A percentile compares a stretch with the other conserved stretches of the same genome.
These are phyloP conservation scores for Mythimna impura DNA, from an alignment of 2,888 invertebrate species.

Conservation along the genomic window DNA sequence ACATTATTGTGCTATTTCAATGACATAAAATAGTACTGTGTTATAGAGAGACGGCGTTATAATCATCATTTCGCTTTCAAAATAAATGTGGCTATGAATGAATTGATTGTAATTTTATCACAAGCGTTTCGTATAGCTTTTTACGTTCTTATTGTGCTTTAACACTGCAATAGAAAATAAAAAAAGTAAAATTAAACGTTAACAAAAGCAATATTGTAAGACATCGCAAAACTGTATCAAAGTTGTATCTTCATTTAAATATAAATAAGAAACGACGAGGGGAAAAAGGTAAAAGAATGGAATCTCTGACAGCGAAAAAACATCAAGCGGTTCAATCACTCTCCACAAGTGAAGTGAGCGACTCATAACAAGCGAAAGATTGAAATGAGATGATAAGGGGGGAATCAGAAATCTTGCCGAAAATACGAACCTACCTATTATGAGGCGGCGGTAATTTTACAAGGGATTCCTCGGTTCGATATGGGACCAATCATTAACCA, in stretches of 20 bases:
- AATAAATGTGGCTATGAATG: neutral
- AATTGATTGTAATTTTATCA: constrained; percentile 1
- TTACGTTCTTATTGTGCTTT: neutral
- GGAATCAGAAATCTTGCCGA: constrained; percentile 88
- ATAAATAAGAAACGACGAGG: constrained; percentile 72
- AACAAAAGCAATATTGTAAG: constrained; percentile 49
- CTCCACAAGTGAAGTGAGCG: constrained; percentile 78
- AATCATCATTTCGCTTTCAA: constrained; percentile 12
- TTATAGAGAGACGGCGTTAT: neutral
- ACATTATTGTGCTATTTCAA: constrained; percentile 4
- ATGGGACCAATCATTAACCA: constrained; percentile 87
- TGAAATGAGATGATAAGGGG: constrained; percentile 87
- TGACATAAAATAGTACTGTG: neutral
- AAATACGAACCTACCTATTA: constrained; percentile 87
- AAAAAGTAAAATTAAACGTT: constrained; percentile 32
- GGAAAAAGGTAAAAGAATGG: constrained; percentile 72
- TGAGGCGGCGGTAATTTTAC: constrained; percentile 87
- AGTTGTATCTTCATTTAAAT: constrained; percentile 75
- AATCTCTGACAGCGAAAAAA: constrained; percentile 76
- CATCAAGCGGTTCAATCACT: constrained; percentile 82
- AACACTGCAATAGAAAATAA: constrained; percentile 5
- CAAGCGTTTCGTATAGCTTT: neutral
- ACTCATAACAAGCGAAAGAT: constrained; percentile 88
- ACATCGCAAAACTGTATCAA: constrained; percentile 64
- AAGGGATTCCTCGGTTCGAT: constrained; percentile 87